A percentile compares a stretch with the other conserved stretches of the same genome.
Conservation (phyloP, 1,140 invertebrate species). For the Drosophila navojoa region DNA sequence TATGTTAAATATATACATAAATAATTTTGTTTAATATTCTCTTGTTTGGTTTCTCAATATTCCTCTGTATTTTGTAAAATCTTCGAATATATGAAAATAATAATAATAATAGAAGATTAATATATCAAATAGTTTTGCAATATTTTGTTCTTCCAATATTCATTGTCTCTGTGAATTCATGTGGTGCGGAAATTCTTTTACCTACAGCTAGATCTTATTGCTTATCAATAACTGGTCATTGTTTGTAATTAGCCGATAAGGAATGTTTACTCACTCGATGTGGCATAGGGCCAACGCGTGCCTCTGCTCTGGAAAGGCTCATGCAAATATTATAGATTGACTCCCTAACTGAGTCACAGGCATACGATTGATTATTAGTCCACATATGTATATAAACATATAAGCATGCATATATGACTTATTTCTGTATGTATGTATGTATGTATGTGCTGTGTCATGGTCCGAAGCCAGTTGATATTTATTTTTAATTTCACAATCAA, state of each 20-base stretch:
- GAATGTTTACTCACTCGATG: slow-evolving; percentile 27
- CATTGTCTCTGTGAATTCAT: not conserved
- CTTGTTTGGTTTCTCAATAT: too few species aligned
- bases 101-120: not conserved
- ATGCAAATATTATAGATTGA: slow-evolving; percentile 30
- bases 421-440: slow-evolving; percentile 4
- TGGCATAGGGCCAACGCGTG: slow-evolving; percentile 36
- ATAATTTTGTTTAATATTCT: not conserved
- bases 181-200: not conserved
- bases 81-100: not conserved
- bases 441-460: slow-evolving; percentile 56
- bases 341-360: slow-evolving; percentile 27
- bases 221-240: slow-evolving; percentile 39
- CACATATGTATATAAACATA: not conserved
- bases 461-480: slow-evolving; percentile 53
- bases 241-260: slow-evolving; percentile 35
- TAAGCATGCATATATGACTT: not conserved
- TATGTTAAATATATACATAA: too few species aligned
- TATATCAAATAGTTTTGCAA: too few species aligned
- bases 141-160: not conserved
- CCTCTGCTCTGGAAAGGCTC: not conserved
- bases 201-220: not conserved
- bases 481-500: slow-evolving; percentile 78
- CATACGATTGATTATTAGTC: slow-evolving; percentile 2
- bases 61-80: too few species aligned